phyloP scores from a whole-genome alignment of 2,113 vertebrate species.

The Pantherophis guttatus region DNA sequence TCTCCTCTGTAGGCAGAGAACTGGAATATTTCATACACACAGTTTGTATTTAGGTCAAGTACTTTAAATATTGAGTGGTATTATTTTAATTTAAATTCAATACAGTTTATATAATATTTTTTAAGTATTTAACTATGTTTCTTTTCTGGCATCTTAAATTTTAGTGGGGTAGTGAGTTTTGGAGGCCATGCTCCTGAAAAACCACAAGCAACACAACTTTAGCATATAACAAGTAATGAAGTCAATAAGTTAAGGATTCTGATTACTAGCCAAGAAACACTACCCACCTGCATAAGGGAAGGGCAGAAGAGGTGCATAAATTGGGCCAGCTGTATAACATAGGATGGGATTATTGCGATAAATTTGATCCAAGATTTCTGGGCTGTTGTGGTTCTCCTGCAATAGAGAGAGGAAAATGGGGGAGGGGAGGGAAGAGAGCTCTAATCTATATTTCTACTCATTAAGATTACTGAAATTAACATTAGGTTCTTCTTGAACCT shows the following conservation, averaged over 20 bases:
- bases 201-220: not conserved
- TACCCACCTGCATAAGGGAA: slow-evolving; percentile 88
- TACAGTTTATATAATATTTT: not conserved
- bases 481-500: not conserved
- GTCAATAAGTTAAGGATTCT: slow-evolving; percentile 31
- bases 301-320: slow-evolving; percentile 91
- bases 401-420: not conserved
- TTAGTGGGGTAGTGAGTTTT: not conserved
- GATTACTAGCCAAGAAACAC: not conserved
- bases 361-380: slow-evolving; percentile 90
- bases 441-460: not conserved
- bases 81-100: not conserved
- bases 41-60: not conserved
- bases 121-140: not conserved
- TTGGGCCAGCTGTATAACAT: slow-evolving; percentile 85
- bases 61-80: not conserved
- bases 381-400: slow-evolving; percentile 86
- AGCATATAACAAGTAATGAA: slow-evolving; percentile 18
- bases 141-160: not conserved
- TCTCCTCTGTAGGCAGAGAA: not conserved
- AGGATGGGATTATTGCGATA: slow-evolving; percentile 91
- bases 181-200: not conserved
- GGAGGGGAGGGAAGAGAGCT: not conserved
- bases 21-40: not conserved
- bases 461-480: not conserved